Evolutionary conservation across 1,140 invertebrate genomes (phyloP), one percentile per base, ranked within the genome.

Genomic region (Meloidogyne hapla): DNA sequence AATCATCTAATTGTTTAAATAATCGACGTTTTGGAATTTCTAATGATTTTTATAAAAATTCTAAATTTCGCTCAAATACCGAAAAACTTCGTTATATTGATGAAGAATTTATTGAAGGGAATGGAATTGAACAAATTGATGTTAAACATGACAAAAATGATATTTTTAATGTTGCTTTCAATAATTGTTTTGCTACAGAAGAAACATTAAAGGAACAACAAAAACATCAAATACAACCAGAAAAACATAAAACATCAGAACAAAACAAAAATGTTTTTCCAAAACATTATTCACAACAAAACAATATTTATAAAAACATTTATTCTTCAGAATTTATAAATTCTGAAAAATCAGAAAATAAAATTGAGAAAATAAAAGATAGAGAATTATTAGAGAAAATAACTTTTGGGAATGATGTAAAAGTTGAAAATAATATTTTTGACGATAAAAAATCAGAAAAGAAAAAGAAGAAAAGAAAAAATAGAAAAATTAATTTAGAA

Each of bases 21-120:
- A n/a, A 56, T 56, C 18, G n/a, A 56, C 48, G n/a, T 56, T 56
- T 56, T 48, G 15, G 45, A 48, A 48, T 48, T 56, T 56, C n/a
- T 56, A 56, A 21, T n/a, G 6, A 56, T 56, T 56, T 56, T 21
- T 21, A 56, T 48, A 15, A 48, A 48, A 48, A 48, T 48, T 48
- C 45, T 1, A 48, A 18, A 48, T 3, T 48, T 18, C 4, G 2
- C n/a, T 5, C 48, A 56, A 56, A 56, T n/a, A n/a, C n/a, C 18
- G 48, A 56, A 21, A 56, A 56, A 56, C n/a, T 56, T n/a, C 18
- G 48, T n/a, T 56, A n/a, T 56, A 56, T 56, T n/a, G 48, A 56
- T 56, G 48, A 56, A 56, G 48, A 56, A 56, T 56, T 56, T n/a
- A 56, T 56, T 56, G 48, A 56, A 56, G 18, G n/a, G n/a, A n/a